Evolutionary conservation across 2,888 invertebrate genomes (phyloP).

Genomic region (Yponomeuta sedellus): DNA sequence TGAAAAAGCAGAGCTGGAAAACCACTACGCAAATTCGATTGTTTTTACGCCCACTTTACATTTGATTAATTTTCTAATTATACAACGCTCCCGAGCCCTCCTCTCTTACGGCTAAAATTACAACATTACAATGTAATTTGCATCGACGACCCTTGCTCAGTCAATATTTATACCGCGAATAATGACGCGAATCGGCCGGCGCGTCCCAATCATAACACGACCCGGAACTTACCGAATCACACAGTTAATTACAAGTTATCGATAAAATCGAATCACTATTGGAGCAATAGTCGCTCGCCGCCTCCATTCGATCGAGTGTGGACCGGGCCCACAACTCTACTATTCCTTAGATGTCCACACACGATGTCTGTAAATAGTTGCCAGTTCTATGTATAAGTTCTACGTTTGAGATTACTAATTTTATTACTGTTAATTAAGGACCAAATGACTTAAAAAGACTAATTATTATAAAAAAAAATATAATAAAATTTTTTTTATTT

Average conservation of each 20-base stretch:
- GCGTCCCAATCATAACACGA: constrained; percentile 2
- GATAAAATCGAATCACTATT: neutral
- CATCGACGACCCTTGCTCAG: neutral
- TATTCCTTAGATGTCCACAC: no score
- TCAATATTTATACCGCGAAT: constrained; percentile 1
- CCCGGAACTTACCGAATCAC: neutral
- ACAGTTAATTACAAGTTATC: neutral
- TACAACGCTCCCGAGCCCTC: neutral
- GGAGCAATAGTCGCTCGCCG: neutral
- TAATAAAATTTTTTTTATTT: no score
- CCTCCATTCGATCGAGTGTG: neutral
- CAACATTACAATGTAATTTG: constrained; percentile 7
- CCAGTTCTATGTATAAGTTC: no score
- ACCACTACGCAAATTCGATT: neutral
- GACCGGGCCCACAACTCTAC: neutral
- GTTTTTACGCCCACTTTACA: neutral
- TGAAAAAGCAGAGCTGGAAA: neutral
- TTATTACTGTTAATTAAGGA: no score
- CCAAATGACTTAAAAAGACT: no score
- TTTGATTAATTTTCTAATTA: constrained; percentile 2
- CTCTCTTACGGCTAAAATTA: neutral
- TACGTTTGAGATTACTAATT: no score
- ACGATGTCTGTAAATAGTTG: no score
- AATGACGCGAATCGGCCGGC: constrained; percentile 2
- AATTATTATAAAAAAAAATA: no score